Evolutionary conservation across 2,797 vertebrate genomes (phyloP).

Genomic region (Sebastiscus tertius): DNA sequence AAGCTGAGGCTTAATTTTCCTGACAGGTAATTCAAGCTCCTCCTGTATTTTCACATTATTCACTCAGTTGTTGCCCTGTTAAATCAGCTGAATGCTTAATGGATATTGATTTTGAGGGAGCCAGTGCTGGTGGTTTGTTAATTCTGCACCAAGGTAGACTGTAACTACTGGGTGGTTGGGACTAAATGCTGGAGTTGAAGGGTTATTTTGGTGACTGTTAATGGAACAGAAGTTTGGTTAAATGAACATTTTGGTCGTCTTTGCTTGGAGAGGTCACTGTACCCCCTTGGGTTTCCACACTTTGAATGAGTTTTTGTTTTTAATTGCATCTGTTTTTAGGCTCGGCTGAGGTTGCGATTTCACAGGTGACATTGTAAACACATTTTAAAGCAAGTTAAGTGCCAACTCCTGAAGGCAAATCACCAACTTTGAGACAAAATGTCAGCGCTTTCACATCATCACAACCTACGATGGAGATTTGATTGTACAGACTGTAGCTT

Average conservation of each 20-base stretch:
- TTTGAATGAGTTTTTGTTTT: background rate
- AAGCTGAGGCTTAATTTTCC: constrained; percentile 43
- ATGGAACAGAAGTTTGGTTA: background rate
- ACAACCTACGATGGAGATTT: background rate
- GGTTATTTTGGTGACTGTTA: background rate
- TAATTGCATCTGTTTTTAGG: constrained; percentile 19
- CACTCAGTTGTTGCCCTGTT: constrained; percentile 7
- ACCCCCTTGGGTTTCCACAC: background rate
- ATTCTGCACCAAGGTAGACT: constrained; percentile 22
- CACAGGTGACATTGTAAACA: constrained; percentile 29
- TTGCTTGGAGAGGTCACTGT: background rate
- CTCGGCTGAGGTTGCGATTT: constrained; percentile 7
- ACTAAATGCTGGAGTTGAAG: background rate
- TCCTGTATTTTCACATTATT: constrained; percentile 44
- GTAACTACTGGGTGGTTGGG: background rate
- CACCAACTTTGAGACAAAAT: constrained; percentile 5
- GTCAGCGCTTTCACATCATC: background rate
- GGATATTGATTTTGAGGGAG: constrained; percentile 53
- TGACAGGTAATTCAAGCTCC: constrained; percentile 49
- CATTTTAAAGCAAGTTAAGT: constrained; percentile 14
- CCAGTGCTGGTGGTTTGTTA: constrained; percentile 12
- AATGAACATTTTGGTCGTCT: background rate
- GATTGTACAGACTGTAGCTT: background rate
- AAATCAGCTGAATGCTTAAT: constrained; percentile 56
- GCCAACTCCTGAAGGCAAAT: background rate